Conservation (phyloP, 1,140 invertebrate genomes). For the Drosophila nannoptera region DNA sequence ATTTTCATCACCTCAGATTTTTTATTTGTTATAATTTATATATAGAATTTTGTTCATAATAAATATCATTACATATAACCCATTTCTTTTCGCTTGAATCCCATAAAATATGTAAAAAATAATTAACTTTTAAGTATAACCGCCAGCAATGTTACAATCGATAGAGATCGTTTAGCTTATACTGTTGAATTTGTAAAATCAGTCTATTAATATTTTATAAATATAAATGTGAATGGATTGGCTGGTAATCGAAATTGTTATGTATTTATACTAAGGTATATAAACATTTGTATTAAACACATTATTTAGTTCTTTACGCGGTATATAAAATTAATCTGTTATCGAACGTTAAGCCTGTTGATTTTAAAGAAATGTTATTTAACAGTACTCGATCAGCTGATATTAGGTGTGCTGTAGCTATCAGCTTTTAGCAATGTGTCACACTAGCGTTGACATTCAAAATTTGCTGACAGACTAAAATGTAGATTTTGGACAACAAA, state of each 20-base stretch:
- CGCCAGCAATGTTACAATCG: too few relatives aligned
- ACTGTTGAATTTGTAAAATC: too few relatives aligned
- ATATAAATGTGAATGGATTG: too few relatives aligned
- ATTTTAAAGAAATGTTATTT: neutral
- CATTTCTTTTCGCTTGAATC: too few relatives aligned
- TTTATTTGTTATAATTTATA: too few relatives aligned
- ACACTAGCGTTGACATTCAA: slow-evolving; percentile 16
- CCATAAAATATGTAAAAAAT: too few relatives aligned
- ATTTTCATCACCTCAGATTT: neutral
- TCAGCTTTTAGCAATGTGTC: neutral
- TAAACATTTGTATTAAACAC: neutral
- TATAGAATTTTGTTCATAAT: too few relatives aligned
- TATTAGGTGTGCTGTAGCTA: neutral
- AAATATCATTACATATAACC: too few relatives aligned
- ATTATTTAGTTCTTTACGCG: neutral
- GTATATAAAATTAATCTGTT: neutral
- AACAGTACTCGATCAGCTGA: slow-evolving; percentile 24
- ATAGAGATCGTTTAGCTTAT: too few relatives aligned
- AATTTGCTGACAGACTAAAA: neutral
- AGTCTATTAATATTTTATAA: too few relatives aligned
- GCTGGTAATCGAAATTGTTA: too few relatives aligned
- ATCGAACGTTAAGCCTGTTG: slow-evolving; percentile 4
- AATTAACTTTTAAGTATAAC: too few relatives aligned
- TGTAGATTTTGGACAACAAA: neutral
- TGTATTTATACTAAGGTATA: neutral